Conservation (phyloP, 2,888 invertebrate species). For the Parochlus steinenii region DNA sequence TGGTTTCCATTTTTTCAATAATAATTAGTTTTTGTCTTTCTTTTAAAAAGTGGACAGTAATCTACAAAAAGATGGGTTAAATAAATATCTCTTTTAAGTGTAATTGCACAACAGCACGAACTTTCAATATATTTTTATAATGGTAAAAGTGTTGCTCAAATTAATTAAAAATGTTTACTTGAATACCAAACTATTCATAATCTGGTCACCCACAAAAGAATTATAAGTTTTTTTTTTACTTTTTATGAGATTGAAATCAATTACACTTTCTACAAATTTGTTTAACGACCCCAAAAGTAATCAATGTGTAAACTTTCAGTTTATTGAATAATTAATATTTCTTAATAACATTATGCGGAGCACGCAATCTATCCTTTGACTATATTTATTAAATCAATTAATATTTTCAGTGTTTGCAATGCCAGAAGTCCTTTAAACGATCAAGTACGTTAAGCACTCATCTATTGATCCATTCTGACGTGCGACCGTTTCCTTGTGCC, state of each 20-base stretch:
- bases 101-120: too few species aligned
- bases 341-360: too few species aligned
- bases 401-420: conserved; percentile 9
- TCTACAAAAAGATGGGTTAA: too few species aligned
- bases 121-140: not conserved
- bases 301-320: too few species aligned
- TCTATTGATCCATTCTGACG: conserved; percentile 10
- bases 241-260: too few species aligned
- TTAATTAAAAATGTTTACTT: not conserved
- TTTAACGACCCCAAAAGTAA: conserved; percentile 1
- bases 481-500: conserved; percentile 9
- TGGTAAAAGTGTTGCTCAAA: not conserved
- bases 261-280: too few species aligned
- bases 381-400: conserved; percentile 4
- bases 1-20: not conserved
- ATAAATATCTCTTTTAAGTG: too few species aligned
- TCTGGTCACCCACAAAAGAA: too few species aligned
- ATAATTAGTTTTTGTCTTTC: conserved; percentile 8
- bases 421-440: conserved; percentile 9
- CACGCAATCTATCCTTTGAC: not conserved
- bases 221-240: too few species aligned
- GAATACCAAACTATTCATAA: too few species aligned
- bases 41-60: not conserved
- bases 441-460: conserved; percentile 10
- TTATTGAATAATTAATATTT: too few species aligned